These are phyloP conservation scores for Teinopalpus imperialis DNA, from an alignment of 2,888 invertebrate genomes.

Conservation along the genomic window DNA sequence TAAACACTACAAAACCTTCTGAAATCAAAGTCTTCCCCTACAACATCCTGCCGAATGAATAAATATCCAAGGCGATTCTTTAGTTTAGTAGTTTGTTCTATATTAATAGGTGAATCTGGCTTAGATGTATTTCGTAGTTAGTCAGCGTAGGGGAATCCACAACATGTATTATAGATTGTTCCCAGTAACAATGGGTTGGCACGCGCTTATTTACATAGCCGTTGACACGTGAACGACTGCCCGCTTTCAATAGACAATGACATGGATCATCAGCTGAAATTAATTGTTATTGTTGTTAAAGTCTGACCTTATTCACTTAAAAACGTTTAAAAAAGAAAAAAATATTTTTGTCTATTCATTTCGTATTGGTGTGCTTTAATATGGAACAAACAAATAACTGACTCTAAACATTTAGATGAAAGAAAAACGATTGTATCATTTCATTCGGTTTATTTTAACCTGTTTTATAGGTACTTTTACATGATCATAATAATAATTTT, in stretches of 20 bases:
- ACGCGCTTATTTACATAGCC: conserved; percentile 51
- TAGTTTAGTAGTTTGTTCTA: too few species aligned
- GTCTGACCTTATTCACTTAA: conserved; percentile 16
- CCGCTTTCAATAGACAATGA: conserved; percentile 63
- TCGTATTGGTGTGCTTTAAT: neutral
- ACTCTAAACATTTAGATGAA: neutral
- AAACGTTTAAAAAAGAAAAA: conserved; percentile 29
- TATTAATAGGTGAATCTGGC: conserved; percentile 5
- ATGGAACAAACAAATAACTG: neutral
- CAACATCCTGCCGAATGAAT: too few species aligned
- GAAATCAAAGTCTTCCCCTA: too few species aligned
- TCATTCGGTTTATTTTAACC: too few species aligned
- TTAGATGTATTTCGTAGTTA: conserved; percentile 36
- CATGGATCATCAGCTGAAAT: conserved; percentile 35
- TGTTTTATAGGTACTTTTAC: too few species aligned
- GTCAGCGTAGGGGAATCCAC: conserved; percentile 63
- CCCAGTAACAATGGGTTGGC: conserved; percentile 49
- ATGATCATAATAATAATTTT: too few species aligned
- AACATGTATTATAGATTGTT: conserved; percentile 72
- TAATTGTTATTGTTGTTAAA: conserved; percentile 22
- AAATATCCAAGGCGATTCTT: too few species aligned
- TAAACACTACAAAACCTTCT: too few species aligned
- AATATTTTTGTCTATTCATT: conserved; percentile 23
- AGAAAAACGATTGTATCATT: too few species aligned
- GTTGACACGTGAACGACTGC: conserved; percentile 45